Conservation (phyloP, 2,888 invertebrate genomes). For the Macaria notata region DNA sequence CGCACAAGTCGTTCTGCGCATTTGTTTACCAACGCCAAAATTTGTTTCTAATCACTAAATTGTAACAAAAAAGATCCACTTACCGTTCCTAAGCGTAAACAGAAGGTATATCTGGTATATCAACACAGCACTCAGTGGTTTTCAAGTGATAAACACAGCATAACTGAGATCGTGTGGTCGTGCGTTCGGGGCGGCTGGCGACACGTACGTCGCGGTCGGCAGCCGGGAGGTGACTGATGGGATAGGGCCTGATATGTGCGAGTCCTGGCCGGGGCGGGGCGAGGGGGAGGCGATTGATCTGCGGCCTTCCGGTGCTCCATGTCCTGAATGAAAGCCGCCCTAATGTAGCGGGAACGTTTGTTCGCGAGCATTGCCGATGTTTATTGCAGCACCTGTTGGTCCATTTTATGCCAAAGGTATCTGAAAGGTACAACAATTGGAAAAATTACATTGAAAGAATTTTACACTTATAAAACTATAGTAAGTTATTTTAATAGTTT, state of each 20-base stretch:
- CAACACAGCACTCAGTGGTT: slow-evolving; percentile 52
- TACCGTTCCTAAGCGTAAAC: slow-evolving; percentile 47
- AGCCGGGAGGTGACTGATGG: slow-evolving; percentile 59
- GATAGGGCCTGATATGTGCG: slow-evolving; percentile 52
- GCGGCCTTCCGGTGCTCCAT: slow-evolving; percentile 60
- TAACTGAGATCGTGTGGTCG: slow-evolving; percentile 50
- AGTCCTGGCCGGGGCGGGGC: slow-evolving; percentile 47
- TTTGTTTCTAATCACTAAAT: not conserved
- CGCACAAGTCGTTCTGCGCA: slow-evolving; percentile 7
- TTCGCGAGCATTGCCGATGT: too few species aligned
- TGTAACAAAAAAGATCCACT: slow-evolving; percentile 33
- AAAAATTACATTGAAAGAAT: too few species aligned
- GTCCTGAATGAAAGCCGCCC: slow-evolving; percentile 66
- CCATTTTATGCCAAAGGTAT: too few species aligned
- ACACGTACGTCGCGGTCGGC: slow-evolving; percentile 48
- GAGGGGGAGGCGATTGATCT: slow-evolving; percentile 71
- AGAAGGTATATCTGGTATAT: slow-evolving; percentile 32
- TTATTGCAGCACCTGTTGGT: too few species aligned
- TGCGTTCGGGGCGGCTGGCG: slow-evolving; percentile 38
- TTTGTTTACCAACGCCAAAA: not conserved
- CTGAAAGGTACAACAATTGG: too few species aligned
- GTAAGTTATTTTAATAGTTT: too few species aligned
- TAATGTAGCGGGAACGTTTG: slow-evolving; percentile 19
- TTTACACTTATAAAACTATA: too few species aligned
- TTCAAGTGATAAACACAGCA: slow-evolving; percentile 60